Evolutionary conservation across 2,113 vertebrate species (phyloP).

Genomic region (Pithys albifrons): DNA sequence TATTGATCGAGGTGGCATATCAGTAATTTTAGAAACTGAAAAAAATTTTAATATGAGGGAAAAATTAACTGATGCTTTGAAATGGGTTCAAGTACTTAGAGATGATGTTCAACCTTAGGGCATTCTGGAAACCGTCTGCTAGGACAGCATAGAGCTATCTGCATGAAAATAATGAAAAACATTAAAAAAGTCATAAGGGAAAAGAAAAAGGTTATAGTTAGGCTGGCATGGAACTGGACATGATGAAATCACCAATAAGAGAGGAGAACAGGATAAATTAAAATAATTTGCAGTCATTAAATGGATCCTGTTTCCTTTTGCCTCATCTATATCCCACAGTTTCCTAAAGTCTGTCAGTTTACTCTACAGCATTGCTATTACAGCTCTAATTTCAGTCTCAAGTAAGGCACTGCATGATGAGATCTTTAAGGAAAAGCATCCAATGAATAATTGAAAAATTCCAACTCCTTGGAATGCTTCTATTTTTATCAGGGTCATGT

Average conservation of each 20-base stretch:
- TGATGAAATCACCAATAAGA: not conserved
- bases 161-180: slow-evolving; percentile 45
- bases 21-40: not conserved
- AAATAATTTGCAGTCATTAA: not conserved
- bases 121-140: slow-evolving; percentile 48
- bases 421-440: not conserved
- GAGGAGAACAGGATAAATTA: not conserved
- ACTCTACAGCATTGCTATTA: not conserved
- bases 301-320: not conserved
- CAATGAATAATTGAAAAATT: slow-evolving; percentile 20
- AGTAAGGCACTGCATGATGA: not conserved
- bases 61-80: slow-evolving; percentile 38
- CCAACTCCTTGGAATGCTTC: not conserved
- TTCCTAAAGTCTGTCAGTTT: not conserved
- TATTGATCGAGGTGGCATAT: slow-evolving; percentile 1
- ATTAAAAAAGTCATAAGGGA: not conserved
- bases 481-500: not conserved
- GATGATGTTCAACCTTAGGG: slow-evolving; percentile 25
- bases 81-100: slow-evolving; percentile 40
- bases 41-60: not conserved
- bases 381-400: not conserved
- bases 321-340: not conserved
- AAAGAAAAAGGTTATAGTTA: not conserved
- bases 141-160: slow-evolving; percentile 6
- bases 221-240: not conserved